Evolutionary conservation across 2,888 invertebrate genomes (phyloP).

Genomic region (Pachymerium ferrugineum): DNA sequence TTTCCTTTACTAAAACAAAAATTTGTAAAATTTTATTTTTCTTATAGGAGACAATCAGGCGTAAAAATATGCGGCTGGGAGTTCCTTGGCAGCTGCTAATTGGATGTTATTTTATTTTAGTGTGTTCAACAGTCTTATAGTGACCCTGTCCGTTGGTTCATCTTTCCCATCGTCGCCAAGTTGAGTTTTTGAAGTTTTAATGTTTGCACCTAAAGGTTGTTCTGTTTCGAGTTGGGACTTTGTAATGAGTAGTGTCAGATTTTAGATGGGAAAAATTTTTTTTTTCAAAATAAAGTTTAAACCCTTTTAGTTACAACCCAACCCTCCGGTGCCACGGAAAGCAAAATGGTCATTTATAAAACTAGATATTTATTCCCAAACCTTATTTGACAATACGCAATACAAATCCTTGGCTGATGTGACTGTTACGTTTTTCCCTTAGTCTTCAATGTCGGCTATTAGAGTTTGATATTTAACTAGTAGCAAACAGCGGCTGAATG

Average conservation of each 20-base stretch:
- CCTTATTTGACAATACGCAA: neutral
- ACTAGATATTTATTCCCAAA: neutral
- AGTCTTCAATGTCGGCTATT: neutral
- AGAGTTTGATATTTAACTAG: slow-evolving; percentile 3
- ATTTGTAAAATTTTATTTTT: neutral
- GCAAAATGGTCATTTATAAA: too few relatives aligned
- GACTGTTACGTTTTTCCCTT: neutral
- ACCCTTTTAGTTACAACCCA: neutral
- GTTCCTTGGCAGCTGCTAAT: slow-evolving; percentile 13
- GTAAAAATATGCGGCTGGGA: slow-evolving; percentile 1
- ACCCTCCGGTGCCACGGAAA: too few relatives aligned
- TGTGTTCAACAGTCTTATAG: neutral
- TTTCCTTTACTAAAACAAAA: neutral
- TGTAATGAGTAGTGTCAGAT: neutral
- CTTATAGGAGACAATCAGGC: slow-evolving; percentile 12
- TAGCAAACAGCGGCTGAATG: neutral
- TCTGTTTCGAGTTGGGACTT: neutral
- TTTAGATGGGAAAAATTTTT: neutral
- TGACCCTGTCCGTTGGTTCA: neutral
- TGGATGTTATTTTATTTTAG: neutral
- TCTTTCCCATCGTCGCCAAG: neutral
- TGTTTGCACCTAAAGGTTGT: neutral
- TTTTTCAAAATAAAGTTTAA: neutral
- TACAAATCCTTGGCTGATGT: neutral
- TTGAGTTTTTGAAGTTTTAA: neutral